phyloP scores from a whole-genome alignment of 2,888 invertebrate genomes.

The Papilio protenor region DNA sequence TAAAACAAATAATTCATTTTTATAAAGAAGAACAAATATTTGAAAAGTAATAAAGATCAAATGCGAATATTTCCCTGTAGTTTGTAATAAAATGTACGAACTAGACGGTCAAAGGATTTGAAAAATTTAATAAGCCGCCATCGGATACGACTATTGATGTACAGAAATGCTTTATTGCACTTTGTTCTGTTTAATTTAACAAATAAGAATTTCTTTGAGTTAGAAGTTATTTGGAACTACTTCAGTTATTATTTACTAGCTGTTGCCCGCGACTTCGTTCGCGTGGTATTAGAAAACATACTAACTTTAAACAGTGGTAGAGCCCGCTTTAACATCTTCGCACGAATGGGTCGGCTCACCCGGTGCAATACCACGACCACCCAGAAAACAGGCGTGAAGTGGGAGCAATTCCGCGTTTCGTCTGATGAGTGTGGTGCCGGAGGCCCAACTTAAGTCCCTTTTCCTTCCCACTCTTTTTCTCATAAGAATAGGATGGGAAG shows the following conservation, averaged over 20 bases:
- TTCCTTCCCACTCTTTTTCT: no score
- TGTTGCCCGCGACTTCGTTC: no score
- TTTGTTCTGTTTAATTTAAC: conserved; percentile 6
- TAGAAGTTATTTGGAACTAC: conserved; percentile 4
- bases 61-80: conserved; percentile 12
- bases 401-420: no score
- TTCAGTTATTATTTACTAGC: not conserved
- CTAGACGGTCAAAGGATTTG: conserved; percentile 23
- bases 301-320: no score
- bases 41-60: conserved; percentile 8
- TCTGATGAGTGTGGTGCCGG: no score
- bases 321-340: no score
- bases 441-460: no score
- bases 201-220: not conserved
- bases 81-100: conserved; percentile 13
- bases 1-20: not conserved
- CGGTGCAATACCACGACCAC: no score
- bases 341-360: no score
- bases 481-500: no score
- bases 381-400: no score
- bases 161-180: conserved; percentile 25
- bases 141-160: conserved; percentile 11
- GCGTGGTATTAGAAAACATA: no score
- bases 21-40: not conserved
- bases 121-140: conserved; percentile 24